Evolutionary conservation across 2,888 invertebrate species (phyloP).

Genomic region (Drosophila rellima): DNA sequence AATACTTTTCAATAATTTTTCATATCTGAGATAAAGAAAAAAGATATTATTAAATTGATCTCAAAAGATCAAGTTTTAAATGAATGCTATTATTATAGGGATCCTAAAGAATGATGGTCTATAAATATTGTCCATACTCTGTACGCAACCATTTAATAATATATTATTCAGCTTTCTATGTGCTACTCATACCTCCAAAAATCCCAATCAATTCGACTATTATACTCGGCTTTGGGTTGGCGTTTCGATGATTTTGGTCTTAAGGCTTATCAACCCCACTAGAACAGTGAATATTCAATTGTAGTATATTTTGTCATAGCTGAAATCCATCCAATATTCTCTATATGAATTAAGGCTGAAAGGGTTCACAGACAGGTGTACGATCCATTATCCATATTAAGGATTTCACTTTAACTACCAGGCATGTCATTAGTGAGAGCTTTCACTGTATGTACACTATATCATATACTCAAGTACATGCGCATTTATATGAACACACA

Average conservation of each 20-base stretch:
- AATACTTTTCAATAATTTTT: not conserved
- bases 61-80: not conserved
- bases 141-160: slow-evolving; percentile 71
- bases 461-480: slow-evolving; percentile 76
- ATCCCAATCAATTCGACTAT: slow-evolving; percentile 40
- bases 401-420: slow-evolving; percentile 29
- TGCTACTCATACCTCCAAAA: slow-evolving; percentile 58
- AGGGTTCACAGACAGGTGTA: slow-evolving; percentile 17
- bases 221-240: slow-evolving; percentile 45
- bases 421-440: slow-evolving; percentile 56
- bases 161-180: slow-evolving; percentile 69
- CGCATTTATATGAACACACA: slow-evolving; percentile 66
- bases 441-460: slow-evolving; percentile 72
- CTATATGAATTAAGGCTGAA: not conserved
- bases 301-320: not conserved
- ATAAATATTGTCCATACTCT: slow-evolving; percentile 12
- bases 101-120: not conserved
- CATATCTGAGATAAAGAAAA: not conserved
- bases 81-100: not conserved
- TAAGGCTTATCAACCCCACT: slow-evolving; percentile 72
- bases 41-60: not conserved
- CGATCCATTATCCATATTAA: slow-evolving; percentile 40
- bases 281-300: slow-evolving; percentile 39
- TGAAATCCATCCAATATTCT: not conserved
- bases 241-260: slow-evolving; percentile 76